Evolutionary conservation across 37 sponge, comb jelly and placozoan genomes (phyloP), one percentile per base, ranked within the genome.

Genomic region (Halichondria panicea): DNA sequence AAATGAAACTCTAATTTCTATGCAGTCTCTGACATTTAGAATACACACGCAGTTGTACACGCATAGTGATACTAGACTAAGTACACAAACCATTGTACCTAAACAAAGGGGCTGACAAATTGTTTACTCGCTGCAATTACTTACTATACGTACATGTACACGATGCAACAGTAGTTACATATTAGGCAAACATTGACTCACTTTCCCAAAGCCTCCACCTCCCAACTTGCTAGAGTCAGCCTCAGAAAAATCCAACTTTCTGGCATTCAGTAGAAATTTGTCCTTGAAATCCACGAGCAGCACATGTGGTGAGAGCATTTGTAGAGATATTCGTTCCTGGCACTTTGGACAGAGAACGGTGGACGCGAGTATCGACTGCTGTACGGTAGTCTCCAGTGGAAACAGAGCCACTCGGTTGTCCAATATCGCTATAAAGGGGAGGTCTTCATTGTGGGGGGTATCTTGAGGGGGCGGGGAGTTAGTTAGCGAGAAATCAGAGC

Each of bases 171-270:
- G n/a, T n/a, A n/a, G 70, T n/a, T 41, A 43, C 6, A 37, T 68
- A 24, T 5, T 22, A 4, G 2, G 24, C 22, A 68, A 9, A 18
- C 33, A 45, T 43, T 6, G 3, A 6, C 85, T 64, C 18, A 87
- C 87, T 63, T 87, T 80, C 3, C 78, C 87, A 74, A 74, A 87
- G 22, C 81, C 69, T 53, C 87, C 87, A 25, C 55, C 31, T 8
- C 87, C 87, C 41, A 87, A 44, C 3, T 9, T 35, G 11, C 78
- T 61, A 0, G 19, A 63, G 0, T 15, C 43, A 18, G 43, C 63
- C 27, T 75, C 69, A 3, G 13, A 21, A 21, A 73, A 80, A 30
- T 72, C 52, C 61, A 87, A 41, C 44, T 48, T 28, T 6, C 30
- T 4, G 0, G 68, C 15, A 9, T 80, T 70, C 32, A 87, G 57